Base-by-base conservation (phyloP, 2,888 invertebrate genomes). In the Drosophila vallismaia region DNA sequence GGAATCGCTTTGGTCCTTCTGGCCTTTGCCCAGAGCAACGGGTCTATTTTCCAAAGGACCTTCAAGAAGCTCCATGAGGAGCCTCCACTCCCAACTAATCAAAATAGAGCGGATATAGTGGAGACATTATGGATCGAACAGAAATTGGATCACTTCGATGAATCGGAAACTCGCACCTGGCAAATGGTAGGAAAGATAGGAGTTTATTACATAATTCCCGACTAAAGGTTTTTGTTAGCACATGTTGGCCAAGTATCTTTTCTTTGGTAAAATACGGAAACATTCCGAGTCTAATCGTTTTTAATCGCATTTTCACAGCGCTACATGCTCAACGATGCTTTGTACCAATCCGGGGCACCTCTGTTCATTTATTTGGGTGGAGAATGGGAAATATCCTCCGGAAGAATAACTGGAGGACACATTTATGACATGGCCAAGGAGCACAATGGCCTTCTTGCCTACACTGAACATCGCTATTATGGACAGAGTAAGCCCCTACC, bases 401-500 rank as follows among this genome's bases (percentile, higher is more conserved):
- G 92, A 4, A 94, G 93, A 92, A 90, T 95, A 78, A 88, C 87
- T 29, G 89, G 84, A 0, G 96, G 96, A 0, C 92, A 94, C 59
- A 94, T 95, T 75, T 92, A 93, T 63, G 93, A 94, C 49, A 91
- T 95, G 88, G 95, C 94, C 0, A 79, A 89, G 53, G 85, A 91
- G 24, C 92, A 94, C 71, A 91, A 92, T 1, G 96, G 95, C 0
- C 93, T 94, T 4, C 91, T 96, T 82, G 95, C 95, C 87, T 94
- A 95, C 76, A 94, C 96, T 0, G 97, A 97, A 88, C 97, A 97
- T 90, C 93, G 97, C 76, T 97, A 94, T 89, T 97, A 97, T 86
- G 97, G 97, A 0, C 84, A 93, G 57, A 96, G 95, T 73, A 93
- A 93, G 68, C 97, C 96, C 0, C 94, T 94, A 14, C 80, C 84